Conservation (phyloP, 2,888 invertebrate genomes). For the Oscheius onirici region DNA sequence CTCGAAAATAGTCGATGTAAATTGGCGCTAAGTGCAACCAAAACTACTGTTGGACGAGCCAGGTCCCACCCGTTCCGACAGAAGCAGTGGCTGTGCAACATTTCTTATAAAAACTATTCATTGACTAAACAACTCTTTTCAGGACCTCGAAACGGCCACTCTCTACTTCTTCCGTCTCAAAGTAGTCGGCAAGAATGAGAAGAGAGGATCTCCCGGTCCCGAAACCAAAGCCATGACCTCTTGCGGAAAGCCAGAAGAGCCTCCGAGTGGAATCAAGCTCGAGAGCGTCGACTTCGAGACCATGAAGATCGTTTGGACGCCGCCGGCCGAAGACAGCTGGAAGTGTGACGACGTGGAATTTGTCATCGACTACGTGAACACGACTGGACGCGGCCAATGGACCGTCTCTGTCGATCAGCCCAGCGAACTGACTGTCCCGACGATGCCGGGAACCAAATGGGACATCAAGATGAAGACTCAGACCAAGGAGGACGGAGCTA, state of each 20-base stretch:
- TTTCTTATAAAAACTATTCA: too few species aligned
- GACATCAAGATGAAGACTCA: conserved; percentile 70
- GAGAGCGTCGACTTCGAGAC: conserved; percentile 66
- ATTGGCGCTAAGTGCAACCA: too few species aligned
- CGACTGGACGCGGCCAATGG: conserved; percentile 56
- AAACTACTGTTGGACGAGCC: too few species aligned
- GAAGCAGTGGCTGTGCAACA: too few species aligned
- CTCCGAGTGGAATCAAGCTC: conserved; percentile 65
- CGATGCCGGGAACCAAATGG: conserved; percentile 70
- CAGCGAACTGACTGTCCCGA: conserved; percentile 51
- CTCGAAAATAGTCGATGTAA: too few species aligned
- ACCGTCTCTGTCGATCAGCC: conserved; percentile 45
- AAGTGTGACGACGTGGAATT: conserved; percentile 68
- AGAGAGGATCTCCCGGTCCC: conserved; percentile 70
- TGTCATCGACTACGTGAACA: conserved; percentile 69
- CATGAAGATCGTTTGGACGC: conserved; percentile 65
- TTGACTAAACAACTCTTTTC: too few species aligned
- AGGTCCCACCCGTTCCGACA: too few species aligned
- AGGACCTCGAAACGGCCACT: conserved; percentile 67
- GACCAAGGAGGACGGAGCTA: conserved; percentile 68
- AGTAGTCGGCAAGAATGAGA: conserved; percentile 71
- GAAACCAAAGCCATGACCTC: conserved; percentile 68
- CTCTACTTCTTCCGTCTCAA: conserved; percentile 71
- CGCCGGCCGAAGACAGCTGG: conserved; percentile 69
- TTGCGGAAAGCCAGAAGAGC: conserved; percentile 69